Percentiles rank a stretch among this genome's conserved stretches.
Evolutionary conservation across 2,888 invertebrate species (phyloP).

Genomic region (Maniola hyperantus): DNA sequence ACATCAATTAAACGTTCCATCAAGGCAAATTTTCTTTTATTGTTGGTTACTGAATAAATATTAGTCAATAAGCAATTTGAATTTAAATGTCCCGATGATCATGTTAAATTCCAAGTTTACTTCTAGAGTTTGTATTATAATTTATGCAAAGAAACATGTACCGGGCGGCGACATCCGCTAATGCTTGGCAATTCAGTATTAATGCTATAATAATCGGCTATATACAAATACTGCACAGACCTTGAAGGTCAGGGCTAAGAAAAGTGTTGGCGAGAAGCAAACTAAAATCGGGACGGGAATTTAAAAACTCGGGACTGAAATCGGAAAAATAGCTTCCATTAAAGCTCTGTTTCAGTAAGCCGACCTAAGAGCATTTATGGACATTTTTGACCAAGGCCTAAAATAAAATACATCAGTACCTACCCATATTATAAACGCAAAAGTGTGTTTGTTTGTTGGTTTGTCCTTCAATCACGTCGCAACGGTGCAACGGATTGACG

Average conservation of each 20-base stretch:
- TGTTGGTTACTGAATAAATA: constrained; percentile 25
- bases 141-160: constrained; percentile 77
- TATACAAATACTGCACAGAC: constrained; percentile 46
- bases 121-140: constrained; percentile 48
- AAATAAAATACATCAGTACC: too few relatives aligned
- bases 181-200: constrained; percentile 63
- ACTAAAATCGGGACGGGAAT: constrained; percentile 10
- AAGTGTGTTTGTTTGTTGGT: too few relatives aligned
- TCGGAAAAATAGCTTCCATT: background rate
- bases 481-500: too few relatives aligned
- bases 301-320: background rate
- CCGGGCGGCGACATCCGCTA: constrained; percentile 69
- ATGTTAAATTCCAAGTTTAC: constrained; percentile 32
- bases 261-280: constrained; percentile 16
- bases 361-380: too few relatives aligned
- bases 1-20: constrained; percentile 20
- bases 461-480: too few relatives aligned
- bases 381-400: too few relatives aligned
- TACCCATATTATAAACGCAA: too few relatives aligned
- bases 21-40: constrained; percentile 20
- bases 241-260: constrained; percentile 62
- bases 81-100: constrained; percentile 34
- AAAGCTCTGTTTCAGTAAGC: too few relatives aligned
- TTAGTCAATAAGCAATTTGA: constrained; percentile 34
- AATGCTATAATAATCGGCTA: constrained; percentile 63